Conservation (phyloP, 64 coral and sea anemone genomes). For the Hydrozoanthus tunicans region DNA sequence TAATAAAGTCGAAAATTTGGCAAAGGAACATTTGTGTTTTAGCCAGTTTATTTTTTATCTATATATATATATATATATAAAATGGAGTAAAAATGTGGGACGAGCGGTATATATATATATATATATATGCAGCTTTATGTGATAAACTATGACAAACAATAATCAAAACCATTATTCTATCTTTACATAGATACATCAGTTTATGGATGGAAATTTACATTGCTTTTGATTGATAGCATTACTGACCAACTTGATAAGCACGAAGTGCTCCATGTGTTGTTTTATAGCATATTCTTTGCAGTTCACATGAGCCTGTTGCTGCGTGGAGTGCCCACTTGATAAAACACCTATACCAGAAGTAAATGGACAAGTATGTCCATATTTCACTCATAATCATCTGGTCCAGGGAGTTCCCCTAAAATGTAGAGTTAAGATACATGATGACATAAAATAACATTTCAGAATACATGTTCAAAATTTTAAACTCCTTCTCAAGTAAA, state of each 20-base stretch:
- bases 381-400: constrained; percentile 77
- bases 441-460: neutral
- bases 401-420: constrained; percentile 39
- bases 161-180: too few species aligned
- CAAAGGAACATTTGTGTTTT: too few species aligned
- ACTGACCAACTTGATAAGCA: constrained; percentile 87
- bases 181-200: neutral
- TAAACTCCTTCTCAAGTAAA: neutral
- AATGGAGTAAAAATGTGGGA: too few species aligned
- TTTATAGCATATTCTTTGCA: constrained; percentile 94
- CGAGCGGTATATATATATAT: too few species aligned
- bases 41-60: too few species aligned
- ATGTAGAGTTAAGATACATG: neutral
- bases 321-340: constrained; percentile 87
- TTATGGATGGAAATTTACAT: neutral
- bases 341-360: constrained; percentile 93
- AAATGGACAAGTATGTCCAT: constrained; percentile 90
- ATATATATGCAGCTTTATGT: too few species aligned
- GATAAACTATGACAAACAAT: too few species aligned
- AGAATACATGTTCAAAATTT: neutral
- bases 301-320: constrained; percentile 83
- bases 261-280: constrained; percentile 77
- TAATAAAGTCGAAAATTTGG: too few species aligned
- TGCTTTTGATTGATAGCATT: neutral
- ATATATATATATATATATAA: too few species aligned